Conservation (phyloP, 1,140 invertebrate genomes). For the Polypedilum pembai region DNA sequence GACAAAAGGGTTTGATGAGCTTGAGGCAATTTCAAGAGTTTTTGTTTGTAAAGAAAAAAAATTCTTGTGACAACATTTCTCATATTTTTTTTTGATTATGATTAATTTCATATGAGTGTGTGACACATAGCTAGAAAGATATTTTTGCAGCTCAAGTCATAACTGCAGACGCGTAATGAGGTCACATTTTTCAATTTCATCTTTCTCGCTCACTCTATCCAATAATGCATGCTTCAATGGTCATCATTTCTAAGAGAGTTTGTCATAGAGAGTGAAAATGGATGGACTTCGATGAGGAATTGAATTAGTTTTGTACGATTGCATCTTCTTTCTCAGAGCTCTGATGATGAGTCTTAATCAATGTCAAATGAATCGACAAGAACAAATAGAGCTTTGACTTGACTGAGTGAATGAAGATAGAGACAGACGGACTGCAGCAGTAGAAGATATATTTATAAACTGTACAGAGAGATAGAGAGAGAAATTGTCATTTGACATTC, state of each 20-base stretch:
- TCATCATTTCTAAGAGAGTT: not conserved
- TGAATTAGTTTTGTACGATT: conserved; percentile 24
- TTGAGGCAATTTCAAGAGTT: not conserved
- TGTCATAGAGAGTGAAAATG: not conserved
- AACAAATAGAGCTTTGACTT: not conserved
- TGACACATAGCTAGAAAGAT: not conserved
- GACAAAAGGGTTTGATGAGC: conserved; percentile 21
- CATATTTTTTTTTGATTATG: not conserved
- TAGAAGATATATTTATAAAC: not conserved
- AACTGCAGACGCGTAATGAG: conserved; percentile 9
- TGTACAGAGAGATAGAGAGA: not conserved
- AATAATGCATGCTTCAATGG: conserved; percentile 23
- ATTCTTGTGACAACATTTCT: not conserved
- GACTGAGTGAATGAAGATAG: no score
- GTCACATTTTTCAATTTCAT: conserved; percentile 23
- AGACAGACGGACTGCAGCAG: not conserved
- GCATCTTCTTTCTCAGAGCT: not conserved
- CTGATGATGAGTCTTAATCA: conserved; percentile 24
- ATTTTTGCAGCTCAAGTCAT: not conserved
- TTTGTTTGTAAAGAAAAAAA: conserved; percentile 10
- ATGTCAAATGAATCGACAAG: conserved; percentile 27
- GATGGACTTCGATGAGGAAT: not conserved
- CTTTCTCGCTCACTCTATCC: not conserved
- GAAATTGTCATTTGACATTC: not conserved
- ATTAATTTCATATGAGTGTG: conserved; percentile 22